Base-by-base conservation (phyloP, 2,113 vertebrate species). In the Calyptomena viridis region DNA sequence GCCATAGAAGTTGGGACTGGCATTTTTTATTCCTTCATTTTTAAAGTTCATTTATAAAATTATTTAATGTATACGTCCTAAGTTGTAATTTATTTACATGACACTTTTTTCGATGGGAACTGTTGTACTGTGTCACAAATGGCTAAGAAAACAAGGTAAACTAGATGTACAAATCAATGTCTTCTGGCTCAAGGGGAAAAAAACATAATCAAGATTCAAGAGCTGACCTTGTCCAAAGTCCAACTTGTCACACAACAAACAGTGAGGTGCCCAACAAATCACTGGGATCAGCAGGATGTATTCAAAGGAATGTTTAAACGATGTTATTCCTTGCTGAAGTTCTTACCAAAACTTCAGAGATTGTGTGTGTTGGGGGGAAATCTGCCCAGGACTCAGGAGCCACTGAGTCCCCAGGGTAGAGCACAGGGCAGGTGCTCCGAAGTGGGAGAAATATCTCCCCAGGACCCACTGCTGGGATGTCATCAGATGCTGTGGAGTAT, bases 121-220 rank as follows among this genome's bases (percentile, higher is more conserved):
- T 98, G 98, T 98, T 98, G 98, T 99, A 98, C 97, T 98, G 97
- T 99, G 98, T 98, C 98, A 98, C 98, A 98, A 98, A 98, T 98
- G 98, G 98, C 98, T 98, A 98, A 98, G 98, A 98, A 98, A 99
- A 99, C 98, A 99, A 99, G 99, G 98, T 98, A 98, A 99, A 98
- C 98, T 98, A 98, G 98, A 98, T 98, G 98, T 98, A 97, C 98
- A 98, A 98, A 99, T 99, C 99, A 98, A 99, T 99, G 98, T 98
- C 97, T 97, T 95, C 94, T 98, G 98, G 98, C 98, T 98, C 98
- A 97, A 97, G 97, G 98, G 98, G 98, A 90, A 97, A 98, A 97
- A 98, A 97, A 95, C 97, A 96, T 98, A 98, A 99, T 99, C 98
- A 98, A 97, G 98, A 99, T 98, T 98, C 98, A 98, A 97, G 98